phyloP scores from a whole-genome alignment of 2,888 invertebrate species.

The Hydrotaea cyrtoneurina region DNA sequence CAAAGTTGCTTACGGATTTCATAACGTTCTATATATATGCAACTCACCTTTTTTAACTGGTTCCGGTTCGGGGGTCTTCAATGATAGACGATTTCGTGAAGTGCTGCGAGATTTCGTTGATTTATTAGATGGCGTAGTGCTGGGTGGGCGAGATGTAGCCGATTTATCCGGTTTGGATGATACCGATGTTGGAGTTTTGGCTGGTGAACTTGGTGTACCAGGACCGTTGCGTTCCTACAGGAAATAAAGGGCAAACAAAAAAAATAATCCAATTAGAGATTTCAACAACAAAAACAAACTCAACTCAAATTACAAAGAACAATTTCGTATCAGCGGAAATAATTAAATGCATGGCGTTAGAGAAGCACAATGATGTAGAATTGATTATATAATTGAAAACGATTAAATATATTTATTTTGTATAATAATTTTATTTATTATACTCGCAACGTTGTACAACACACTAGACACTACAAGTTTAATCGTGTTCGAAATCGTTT shows the following conservation, averaged over 20 bases:
- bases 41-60: conserved; percentile 87
- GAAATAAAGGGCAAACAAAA: neutral
- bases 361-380: neutral
- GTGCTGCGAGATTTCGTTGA: conserved; percentile 80
- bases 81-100: conserved; percentile 79
- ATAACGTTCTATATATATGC: too few relatives aligned
- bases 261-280: neutral
- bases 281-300: neutral
- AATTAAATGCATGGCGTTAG: conserved; percentile 74
- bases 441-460: neutral
- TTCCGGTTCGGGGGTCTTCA: conserved; percentile 88
- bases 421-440: conserved; percentile 36
- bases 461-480: neutral
- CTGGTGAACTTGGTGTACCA: conserved; percentile 86
- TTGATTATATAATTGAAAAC: neutral
- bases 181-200: conserved; percentile 84
- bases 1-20: too few relatives aligned
- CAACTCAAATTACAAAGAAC: conserved; percentile 71
- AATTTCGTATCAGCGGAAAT: conserved; percentile 74
- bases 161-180: conserved; percentile 79
- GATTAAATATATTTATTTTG: conserved; percentile 31
- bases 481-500: conserved; percentile 43
- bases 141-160: conserved; percentile 80
- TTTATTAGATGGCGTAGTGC: conserved; percentile 81
- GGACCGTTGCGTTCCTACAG: conserved; percentile 84